Percentiles rank a stretch among this genome's conserved stretches.
phyloP scores from a whole-genome alignment of 37 sponge, comb jelly and placozoan genomes.

The Halichondria panicea region DNA sequence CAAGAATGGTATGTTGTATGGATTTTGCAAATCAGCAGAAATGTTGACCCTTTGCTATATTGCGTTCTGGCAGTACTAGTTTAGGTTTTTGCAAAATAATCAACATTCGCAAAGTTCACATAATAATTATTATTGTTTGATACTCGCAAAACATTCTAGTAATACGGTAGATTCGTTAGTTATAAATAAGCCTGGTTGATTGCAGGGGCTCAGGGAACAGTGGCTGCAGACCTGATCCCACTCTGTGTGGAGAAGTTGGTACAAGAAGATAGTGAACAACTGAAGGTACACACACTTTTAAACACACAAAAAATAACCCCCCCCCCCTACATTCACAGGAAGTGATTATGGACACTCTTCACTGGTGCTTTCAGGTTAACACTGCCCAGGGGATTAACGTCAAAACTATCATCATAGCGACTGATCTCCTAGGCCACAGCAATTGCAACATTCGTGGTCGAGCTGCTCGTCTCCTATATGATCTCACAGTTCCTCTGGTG shows the following conservation, averaged over 20 bases:
- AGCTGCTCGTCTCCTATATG: conserved; percentile 88
- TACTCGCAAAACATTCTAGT: no score
- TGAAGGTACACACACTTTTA: conserved; percentile 32
- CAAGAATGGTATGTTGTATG: conserved; percentile 26
- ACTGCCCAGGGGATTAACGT: conserved; percentile 70
- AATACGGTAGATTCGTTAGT: no score
- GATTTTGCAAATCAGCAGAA: no score
- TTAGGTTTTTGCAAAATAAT: no score
- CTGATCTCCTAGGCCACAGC: conserved; percentile 56
- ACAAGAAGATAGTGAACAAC: conserved; percentile 15
- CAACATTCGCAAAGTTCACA: no score
- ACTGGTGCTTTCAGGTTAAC: conserved; percentile 87
- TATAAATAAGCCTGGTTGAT: background rate
- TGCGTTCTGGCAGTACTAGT: no score
- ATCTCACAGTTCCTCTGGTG: conserved; percentile 81
- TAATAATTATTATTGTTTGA: no score
- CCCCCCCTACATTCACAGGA: conserved; percentile 58
- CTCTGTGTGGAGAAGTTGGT: conserved; percentile 55
- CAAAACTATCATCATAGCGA: conserved; percentile 61
- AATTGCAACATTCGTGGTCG: conserved; percentile 56
- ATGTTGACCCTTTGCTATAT: no score
- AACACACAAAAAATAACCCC: no score
- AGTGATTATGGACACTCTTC: conserved; percentile 79
- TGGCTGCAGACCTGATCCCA: conserved; percentile 50
- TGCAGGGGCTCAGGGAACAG: conserved; percentile 50